These are phyloP conservation scores for Kryptolebias marmoratus DNA, from an alignment of 2,113 vertebrate genomes.

Conservation along the genomic window DNA sequence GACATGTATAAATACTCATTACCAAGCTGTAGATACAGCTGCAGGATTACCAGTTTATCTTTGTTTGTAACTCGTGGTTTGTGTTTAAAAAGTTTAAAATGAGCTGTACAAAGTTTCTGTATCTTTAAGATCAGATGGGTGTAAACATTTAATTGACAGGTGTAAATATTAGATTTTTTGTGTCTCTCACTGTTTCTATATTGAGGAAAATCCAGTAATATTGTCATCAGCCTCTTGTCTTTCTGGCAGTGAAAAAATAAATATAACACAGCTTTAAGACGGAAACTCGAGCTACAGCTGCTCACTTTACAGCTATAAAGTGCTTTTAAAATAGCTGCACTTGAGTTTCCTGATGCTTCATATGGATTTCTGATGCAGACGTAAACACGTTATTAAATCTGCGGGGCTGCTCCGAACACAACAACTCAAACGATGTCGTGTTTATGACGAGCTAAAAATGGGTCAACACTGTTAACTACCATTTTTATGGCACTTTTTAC, in stretches of 20 bases:
- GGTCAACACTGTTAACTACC: neutral
- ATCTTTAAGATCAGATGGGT: constrained; percentile 17
- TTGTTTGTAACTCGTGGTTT: neutral
- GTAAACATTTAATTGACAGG: constrained; percentile 27
- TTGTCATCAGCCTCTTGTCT: neutral
- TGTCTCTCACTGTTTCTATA: constrained; percentile 26
- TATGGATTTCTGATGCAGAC: neutral
- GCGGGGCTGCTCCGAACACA: neutral
- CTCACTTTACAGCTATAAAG: neutral
- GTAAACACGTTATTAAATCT: constrained; percentile 15
- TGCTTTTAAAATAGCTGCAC: constrained; percentile 33
- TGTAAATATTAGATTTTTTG: constrained; percentile 61
- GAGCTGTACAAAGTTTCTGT: constrained; percentile 30
- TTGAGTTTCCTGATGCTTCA: constrained; percentile 30
- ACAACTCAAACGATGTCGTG: neutral
- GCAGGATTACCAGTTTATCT: neutral
- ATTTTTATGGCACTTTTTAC: constrained; percentile 36
- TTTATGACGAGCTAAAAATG: neutral
- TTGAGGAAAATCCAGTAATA: constrained; percentile 2
- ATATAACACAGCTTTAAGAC: neutral
- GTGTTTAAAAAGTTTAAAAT: neutral
- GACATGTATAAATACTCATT: constrained; percentile 4
- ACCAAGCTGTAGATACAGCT: constrained; percentile 48
- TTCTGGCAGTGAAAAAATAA: neutral
- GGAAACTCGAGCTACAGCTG: constrained; percentile 19